Conservation (phyloP, 2,113 vertebrate species). For the Amblyornis subalaris region DNA sequence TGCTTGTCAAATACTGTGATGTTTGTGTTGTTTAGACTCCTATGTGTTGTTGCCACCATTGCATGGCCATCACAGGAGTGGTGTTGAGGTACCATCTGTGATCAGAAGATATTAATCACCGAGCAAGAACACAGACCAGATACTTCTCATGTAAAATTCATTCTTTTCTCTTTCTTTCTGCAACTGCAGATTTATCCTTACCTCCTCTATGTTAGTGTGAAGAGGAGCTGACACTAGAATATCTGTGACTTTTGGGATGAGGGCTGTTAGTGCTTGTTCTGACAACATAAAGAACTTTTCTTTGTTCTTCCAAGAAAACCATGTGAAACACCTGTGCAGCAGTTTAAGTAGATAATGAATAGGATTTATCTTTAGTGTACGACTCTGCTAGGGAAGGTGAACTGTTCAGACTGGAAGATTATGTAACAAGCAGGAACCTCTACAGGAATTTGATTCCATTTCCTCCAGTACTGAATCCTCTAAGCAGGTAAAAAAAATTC, state of each 20-base stretch:
- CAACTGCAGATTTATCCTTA: neutral
- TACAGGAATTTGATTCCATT: neutral
- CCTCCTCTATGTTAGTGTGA: neutral
- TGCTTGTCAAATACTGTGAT: neutral
- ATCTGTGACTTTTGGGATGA: neutral
- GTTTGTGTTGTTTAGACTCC: neutral
- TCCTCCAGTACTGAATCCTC: neutral
- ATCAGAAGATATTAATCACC: neutral
- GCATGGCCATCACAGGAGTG: neutral
- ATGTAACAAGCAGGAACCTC: neutral
- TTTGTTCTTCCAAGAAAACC: neutral
- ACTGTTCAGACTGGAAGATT: neutral
- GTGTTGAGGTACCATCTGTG: neutral
- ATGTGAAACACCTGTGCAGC: neutral
- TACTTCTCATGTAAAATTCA: neutral
- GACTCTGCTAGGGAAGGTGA: neutral
- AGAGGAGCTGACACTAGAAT: neutral
- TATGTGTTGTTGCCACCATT: neutral
- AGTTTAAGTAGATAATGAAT: neutral
- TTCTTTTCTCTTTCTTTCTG: neutral
- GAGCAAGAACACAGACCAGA: neutral
- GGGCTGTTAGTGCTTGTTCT: neutral
- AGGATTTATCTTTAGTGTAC: neutral
- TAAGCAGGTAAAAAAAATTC: conserved; percentile 39
- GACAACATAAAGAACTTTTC: neutral